Base-by-base conservation (phyloP, 1,140 invertebrate species). In the Battus philenor region DNA sequence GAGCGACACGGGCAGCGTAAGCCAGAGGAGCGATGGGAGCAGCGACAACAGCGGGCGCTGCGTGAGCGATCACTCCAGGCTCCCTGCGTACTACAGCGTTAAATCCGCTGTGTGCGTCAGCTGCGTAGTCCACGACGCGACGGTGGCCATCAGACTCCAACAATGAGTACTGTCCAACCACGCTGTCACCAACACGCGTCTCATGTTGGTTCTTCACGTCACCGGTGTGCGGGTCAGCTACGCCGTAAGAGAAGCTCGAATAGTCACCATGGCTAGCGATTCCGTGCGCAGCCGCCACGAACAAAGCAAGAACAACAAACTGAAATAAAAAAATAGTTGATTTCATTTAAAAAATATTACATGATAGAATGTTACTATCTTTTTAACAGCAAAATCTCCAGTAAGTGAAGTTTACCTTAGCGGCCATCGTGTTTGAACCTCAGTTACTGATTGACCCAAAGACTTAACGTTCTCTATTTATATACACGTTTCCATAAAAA, bases 151-250 rank as follows among this genome's bases (percentile, higher is more conserved):
- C 86, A 9, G 85, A 68, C 43, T 87, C 86, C 17, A 85, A 48
- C 4, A 85, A 62, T 7, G 79, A 76, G 65, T 84, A 86, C 47
- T 75, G 68, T 9, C 90, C 89, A 27, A 86, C 80, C 9, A 90
- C 89, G 22, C 85, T 62, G 56, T 89, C 87, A 1, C 89, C 90
- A 43, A 86, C 73, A 10, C 87, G 76, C 12, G 66, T 79, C 56
- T 88, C 87, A 15, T 86, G 69, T 46, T 86, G 82, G 24, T 71
- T 73, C 64, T 88, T 88, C n/a, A 82, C 68, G 46, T 88, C 87
- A 10, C 88, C 85, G 54, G 78, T 89, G 68, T 79, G 74, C 3
- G 82, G 75, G 66, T 88, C 87, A 0, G 68, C 55, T 0, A 88
- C 86, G 29, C 70, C 71, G 49, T 87, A 87, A 7, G 80, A 74